phyloP scores from a whole-genome alignment of 2,888 invertebrate genomes.

The Drosophila infuscata region DNA sequence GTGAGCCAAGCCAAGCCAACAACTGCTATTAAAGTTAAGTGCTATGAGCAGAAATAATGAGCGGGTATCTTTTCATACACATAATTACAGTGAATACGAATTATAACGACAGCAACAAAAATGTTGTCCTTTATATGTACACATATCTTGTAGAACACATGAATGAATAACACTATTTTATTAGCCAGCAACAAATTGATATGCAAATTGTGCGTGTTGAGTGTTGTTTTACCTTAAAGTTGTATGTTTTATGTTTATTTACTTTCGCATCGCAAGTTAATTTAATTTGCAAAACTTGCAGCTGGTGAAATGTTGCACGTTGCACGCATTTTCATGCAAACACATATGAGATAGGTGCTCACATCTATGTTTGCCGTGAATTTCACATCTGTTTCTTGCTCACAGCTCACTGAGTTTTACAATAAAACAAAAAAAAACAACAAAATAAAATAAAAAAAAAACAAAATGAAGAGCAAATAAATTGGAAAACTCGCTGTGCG shows the following conservation, averaged over 20 bases:
- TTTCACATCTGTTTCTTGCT: slow-evolving; percentile 66
- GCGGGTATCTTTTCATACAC: background rate
- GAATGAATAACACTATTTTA: slow-evolving; percentile 42
- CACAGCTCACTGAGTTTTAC: slow-evolving; percentile 68
- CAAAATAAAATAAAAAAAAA: background rate
- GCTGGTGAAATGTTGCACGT: slow-evolving; percentile 23
- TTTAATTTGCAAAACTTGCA: slow-evolving; percentile 34
- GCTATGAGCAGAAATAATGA: background rate
- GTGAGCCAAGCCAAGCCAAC: background rate
- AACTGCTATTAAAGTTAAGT: background rate
- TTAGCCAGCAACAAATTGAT: slow-evolving; percentile 46
- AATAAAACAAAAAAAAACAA: slow-evolving; percentile 21
- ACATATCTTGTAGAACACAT: slow-evolving; percentile 25
- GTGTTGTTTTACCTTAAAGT: slow-evolving; percentile 24
- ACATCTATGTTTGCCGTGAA: slow-evolving; percentile 43
- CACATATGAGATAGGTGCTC: slow-evolving; percentile 21
- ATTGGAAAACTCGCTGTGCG: slow-evolving; percentile 68
- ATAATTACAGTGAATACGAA: slow-evolving; percentile 5
- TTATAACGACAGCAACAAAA: slow-evolving; percentile 2
- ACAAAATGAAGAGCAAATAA: slow-evolving; percentile 35
- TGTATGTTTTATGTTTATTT: slow-evolving; percentile 21
- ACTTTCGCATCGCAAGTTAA: slow-evolving; percentile 22
- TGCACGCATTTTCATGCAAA: background rate
- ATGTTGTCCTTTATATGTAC: background rate
- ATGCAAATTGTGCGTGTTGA: slow-evolving; percentile 48